phyloP scores from a whole-genome alignment of 2,888 invertebrate species.

The Tholera decimalis region DNA sequence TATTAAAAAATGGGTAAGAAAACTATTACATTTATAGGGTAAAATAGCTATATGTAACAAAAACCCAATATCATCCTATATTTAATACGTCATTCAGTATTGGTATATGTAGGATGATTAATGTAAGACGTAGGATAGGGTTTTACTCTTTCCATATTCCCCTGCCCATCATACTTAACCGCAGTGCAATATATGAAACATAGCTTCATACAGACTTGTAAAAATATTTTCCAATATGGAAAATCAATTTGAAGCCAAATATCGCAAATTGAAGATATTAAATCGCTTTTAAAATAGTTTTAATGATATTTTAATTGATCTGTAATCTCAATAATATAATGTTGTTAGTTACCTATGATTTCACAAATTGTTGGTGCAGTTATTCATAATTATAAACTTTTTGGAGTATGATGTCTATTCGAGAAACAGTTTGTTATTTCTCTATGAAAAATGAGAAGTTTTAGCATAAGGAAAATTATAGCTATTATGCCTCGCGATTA shows the following conservation, averaged over 20 bases:
- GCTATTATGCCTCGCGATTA: conserved; percentile 15
- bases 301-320: conserved; percentile 75
- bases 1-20: conserved; percentile 19
- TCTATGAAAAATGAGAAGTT: conserved; percentile 20
- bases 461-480: conserved; percentile 24
- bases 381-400: conserved; percentile 55
- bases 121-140: conserved; percentile 27
- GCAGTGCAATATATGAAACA: conserved; percentile 62
- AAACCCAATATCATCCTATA: conserved; percentile 26
- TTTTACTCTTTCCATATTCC: conserved; percentile 24
- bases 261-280: conserved; percentile 82
- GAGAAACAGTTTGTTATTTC: conserved; percentile 49
- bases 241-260: conserved; percentile 86
- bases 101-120: conserved; percentile 50
- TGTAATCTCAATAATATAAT: conserved; percentile 83
- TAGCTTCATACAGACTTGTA: conserved; percentile 65
- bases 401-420: conserved; percentile 48
- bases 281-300: conserved; percentile 74
- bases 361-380: conserved; percentile 85
- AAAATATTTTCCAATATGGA: conserved; percentile 68
- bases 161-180: conserved; percentile 10
- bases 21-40: conserved; percentile 8
- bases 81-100: conserved; percentile 49
- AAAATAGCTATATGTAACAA: conserved; percentile 25
- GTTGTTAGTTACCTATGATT: conserved; percentile 85